A percentile compares a stretch with the other conserved stretches of the same genome.
Conservation (phyloP, 2,113 vertebrate species). For the Hyaena hyaena region DNA sequence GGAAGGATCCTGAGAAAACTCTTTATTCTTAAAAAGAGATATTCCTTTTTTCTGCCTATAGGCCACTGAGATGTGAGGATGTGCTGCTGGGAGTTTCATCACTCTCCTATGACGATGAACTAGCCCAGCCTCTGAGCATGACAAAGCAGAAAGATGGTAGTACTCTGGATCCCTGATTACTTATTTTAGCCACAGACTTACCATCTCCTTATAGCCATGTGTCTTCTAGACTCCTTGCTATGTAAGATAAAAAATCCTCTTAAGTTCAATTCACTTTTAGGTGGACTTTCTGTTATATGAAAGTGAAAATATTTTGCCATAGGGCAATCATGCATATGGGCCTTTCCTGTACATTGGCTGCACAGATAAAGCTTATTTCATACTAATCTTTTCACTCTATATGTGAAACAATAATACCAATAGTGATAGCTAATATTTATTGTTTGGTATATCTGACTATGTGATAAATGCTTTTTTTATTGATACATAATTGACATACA, state of each 20-base stretch:
- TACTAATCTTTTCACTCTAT: background rate
- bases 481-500: background rate
- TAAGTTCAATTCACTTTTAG: background rate
- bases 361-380: background rate
- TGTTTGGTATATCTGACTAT: background rate
- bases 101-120: background rate
- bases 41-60: background rate
- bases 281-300: background rate
- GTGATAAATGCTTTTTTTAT: background rate
- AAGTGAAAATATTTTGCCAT: constrained; percentile 19
- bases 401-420: background rate
- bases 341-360: background rate
- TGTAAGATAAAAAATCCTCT: background rate
- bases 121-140: background rate
- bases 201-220: background rate
- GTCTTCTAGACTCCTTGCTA: background rate
- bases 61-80: background rate
- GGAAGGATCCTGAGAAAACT: background rate
- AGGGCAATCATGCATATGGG: background rate
- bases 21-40: background rate
- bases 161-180: background rate
- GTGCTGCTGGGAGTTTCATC: background rate
- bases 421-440: background rate
- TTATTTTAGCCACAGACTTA: background rate
- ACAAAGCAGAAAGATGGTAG: background rate